Evolutionary conservation across 2,797 vertebrate species (phyloP).

Genomic region (Cirrhinus molitorella): DNA sequence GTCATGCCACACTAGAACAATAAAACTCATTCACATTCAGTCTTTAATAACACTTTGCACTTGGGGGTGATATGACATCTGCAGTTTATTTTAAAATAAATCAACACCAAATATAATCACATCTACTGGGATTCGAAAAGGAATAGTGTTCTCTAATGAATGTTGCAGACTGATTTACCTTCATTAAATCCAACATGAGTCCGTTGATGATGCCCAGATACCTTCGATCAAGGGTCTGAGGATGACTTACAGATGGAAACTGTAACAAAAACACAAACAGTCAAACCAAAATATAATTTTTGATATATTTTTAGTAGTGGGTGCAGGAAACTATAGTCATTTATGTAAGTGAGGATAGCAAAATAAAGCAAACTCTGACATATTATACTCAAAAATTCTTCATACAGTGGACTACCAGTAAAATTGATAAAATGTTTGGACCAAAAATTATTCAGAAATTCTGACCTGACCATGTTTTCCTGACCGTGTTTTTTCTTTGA

Average conservation of each 20-base stretch:
- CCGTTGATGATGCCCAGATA: slow-evolving; percentile 95
- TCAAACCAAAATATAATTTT: too few species aligned
- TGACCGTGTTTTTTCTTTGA: too few species aligned
- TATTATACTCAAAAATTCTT: too few species aligned
- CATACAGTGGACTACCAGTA: too few species aligned
- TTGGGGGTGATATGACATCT: slow-evolving; percentile 15
- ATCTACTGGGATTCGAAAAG: not conserved
- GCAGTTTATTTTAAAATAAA: slow-evolving; percentile 27
- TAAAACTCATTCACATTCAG: slow-evolving; percentile 4
- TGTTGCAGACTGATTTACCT: slow-evolving; percentile 79
- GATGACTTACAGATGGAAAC: slow-evolving; percentile 98
- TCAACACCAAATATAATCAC: slow-evolving; percentile 9
- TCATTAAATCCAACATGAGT: slow-evolving; percentile 97
- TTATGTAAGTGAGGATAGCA: too few species aligned
- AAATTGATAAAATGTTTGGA: too few species aligned
- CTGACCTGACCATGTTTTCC: too few species aligned
- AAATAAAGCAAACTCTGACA: too few species aligned
- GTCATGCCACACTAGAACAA: slow-evolving; percentile 21
- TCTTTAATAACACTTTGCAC: slow-evolving; percentile 10
- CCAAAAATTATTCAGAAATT: too few species aligned
- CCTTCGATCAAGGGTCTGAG: slow-evolving; percentile 95
- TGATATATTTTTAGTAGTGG: too few species aligned
- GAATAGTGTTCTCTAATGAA: not conserved
- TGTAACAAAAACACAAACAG: slow-evolving; percentile 63
- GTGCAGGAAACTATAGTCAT: too few species aligned